Conservation (phyloP, 2,797 vertebrate genomes). For the Peromyscus aztecus region DNA sequence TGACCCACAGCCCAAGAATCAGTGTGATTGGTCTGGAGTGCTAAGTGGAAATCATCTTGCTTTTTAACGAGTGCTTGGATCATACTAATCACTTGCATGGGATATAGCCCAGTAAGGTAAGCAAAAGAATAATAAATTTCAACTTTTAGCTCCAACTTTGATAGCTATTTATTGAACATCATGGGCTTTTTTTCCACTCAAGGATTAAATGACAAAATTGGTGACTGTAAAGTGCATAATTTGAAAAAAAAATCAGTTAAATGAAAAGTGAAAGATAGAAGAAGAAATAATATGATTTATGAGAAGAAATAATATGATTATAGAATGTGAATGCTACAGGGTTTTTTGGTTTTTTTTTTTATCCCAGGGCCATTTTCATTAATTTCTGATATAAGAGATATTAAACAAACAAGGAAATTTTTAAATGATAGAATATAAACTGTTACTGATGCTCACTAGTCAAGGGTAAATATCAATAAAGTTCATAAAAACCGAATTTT, state of each 20-base stretch:
- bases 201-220: background rate
- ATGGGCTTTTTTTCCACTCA: background rate
- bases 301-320: background rate
- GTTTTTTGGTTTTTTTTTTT: background rate
- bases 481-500: conserved; percentile 10
- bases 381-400: conserved; percentile 26
- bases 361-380: background rate
- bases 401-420: background rate
- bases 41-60: background rate
- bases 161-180: conserved; percentile 6
- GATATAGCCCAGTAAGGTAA: background rate
- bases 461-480: background rate
- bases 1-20: background rate
- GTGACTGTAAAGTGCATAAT: background rate
- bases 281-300: background rate
- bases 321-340: background rate
- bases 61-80: background rate
- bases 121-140: background rate
- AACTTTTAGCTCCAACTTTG: background rate
- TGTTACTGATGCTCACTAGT: background rate
- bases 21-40: background rate
- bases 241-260: conserved; percentile 43
- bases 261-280: conserved; percentile 30
- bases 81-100: background rate
- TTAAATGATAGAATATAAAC: conserved; percentile 40